Evolutionary conservation across 2,113 vertebrate species (phyloP), one percentile per base, ranked within the genome.

Genomic region (Ia io): DNA sequence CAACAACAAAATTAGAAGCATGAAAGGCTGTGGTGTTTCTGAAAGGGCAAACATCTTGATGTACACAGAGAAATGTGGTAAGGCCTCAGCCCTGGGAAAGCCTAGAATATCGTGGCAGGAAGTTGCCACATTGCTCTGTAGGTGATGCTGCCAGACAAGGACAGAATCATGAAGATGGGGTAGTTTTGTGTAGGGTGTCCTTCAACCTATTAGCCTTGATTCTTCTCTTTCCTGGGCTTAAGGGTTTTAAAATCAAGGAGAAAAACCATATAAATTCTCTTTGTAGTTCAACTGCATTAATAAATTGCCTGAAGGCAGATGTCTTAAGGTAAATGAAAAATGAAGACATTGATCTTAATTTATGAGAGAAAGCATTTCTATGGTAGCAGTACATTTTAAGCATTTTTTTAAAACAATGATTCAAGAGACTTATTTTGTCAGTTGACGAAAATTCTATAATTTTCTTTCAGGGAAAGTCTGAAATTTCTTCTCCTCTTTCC

Each of bases 391-490:
- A 47, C 51, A 71, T 80, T 93, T 92, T 83, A 49, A 88, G 11
- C 28, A 79, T 83, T 94, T 67, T 90, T 59, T 59, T 25, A 32
- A 63, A 95, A 28, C 4, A 71, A 71, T 79, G 23, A 80, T 90
- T 95, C 51, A 80, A 53, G 22, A 90, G 17, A 80, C 2, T 30
- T 94, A 79, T 18, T 86, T 69, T 90, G 65, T 83, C 2, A 91
- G 14, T 71, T 91, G 37, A 22, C 69, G 3, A 93, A 93, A 93
- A 94, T 89, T 94, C 56, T 85, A 17, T 73, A 70, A 83, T 22
- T 94, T 94, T 70, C 23, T 91, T 94, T 76, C 14, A 80, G 9
- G 9, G 13, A 25, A 76, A 63, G 40, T 51, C 37, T 71, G 74
- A 84, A 79, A 20, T 84, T 94, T 86, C 1, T 92, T 25, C 53